phyloP scores from a whole-genome alignment of 2,113 vertebrate species.

The Corvus hawaiiensis region DNA sequence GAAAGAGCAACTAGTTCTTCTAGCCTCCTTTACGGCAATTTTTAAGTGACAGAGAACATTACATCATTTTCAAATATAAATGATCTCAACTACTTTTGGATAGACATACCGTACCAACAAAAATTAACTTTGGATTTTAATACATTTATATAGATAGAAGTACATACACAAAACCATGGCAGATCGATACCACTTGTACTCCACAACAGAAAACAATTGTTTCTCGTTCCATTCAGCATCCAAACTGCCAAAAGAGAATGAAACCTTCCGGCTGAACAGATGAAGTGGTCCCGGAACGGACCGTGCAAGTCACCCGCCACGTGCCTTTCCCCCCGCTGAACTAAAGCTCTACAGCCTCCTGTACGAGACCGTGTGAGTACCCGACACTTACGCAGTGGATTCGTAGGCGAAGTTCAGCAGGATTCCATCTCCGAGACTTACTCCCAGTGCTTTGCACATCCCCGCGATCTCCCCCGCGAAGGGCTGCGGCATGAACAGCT shows the following conservation, averaged over 20 bases:
- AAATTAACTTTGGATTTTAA: accelerated
- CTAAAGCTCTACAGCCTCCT: accelerated
- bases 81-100: accelerated
- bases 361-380: background rate
- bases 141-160: accelerated
- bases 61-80: background rate
- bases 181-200: accelerated
- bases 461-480: slow-evolving; percentile 82
- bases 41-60: background rate
- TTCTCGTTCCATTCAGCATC: background rate
- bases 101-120: accelerated
- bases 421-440: slow-evolving; percentile 74
- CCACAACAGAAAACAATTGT: accelerated
- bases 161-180: background rate
- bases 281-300: accelerated
- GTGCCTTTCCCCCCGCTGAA: accelerated
- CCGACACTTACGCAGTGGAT: slow-evolving; percentile 79
- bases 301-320: accelerated
- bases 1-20: background rate
- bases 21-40: background rate
- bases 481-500: slow-evolving; percentile 74
- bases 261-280: background rate
- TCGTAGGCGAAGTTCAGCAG: slow-evolving; percentile 91
- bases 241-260: accelerated
- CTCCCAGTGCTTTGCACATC: slow-evolving; percentile 66